These are phyloP conservation scores for Cochlearius cochlearius DNA, from an alignment of 2,113 vertebrate species.

Conservation along the genomic window DNA sequence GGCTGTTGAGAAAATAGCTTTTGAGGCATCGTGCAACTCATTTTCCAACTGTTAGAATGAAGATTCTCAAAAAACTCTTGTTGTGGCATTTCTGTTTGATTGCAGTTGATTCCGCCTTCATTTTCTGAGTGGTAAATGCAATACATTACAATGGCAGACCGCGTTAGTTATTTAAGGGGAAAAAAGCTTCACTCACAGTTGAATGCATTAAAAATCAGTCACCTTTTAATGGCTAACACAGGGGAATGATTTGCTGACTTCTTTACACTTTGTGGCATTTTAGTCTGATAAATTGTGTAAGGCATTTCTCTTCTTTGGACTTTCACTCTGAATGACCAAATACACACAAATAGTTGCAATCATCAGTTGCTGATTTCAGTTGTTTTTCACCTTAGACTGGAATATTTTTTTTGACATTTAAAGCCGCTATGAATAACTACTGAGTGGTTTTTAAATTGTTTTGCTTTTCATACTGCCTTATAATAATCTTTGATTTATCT, in stretches of 20 bases:
- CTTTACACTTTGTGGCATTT: not conserved
- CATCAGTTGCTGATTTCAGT: not conserved
- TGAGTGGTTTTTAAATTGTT: not conserved
- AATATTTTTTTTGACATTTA: not conserved
- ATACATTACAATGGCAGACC: not conserved
- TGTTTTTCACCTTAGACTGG: not conserved
- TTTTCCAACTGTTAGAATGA: not conserved
- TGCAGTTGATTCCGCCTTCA: not conserved
- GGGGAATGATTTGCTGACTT: slow-evolving; percentile 19
- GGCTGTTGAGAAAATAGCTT: not conserved
- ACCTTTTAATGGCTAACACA: not conserved
- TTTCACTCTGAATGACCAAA: slow-evolving; percentile 10
- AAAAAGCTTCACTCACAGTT: not conserved
- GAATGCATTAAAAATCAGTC: slow-evolving; percentile 28
- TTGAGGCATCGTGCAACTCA: not conserved
- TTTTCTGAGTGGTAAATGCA: not conserved
- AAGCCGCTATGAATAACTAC: not conserved
- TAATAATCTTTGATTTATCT: not conserved
- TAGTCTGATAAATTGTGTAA: slow-evolving; percentile 3
- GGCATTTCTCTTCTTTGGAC: not conserved
- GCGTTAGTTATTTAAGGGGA: not conserved
- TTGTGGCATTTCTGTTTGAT: slow-evolving; percentile 6
- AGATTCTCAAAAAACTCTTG: not conserved
- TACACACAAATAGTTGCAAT: slow-evolving; percentile 15
- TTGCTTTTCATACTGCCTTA: not conserved